Evolutionary conservation across 2,113 vertebrate species (phyloP), one percentile per base, ranked within the genome.

Genomic region (Tiliqua scincoides): DNA sequence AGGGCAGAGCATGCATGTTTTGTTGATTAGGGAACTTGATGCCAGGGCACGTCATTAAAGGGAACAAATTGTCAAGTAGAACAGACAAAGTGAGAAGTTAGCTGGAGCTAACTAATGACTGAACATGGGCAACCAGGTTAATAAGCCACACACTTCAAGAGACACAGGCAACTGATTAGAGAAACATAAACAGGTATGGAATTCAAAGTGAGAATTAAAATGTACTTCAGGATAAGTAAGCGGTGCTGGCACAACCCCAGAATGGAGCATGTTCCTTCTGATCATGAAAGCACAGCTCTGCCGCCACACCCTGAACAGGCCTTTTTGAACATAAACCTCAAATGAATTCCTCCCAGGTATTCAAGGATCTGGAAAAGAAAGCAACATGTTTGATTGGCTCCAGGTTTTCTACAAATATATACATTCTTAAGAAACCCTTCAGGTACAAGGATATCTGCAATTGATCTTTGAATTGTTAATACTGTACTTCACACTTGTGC

Each of bases 281-380:
- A 85, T 71, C 76, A 61, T 79, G 37, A 85, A 85, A 84, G 35
- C 48, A 71, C 27, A 48, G 35, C 84, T 68, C 52, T 71, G 37
- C 14, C 25, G n/a, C 65, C 75, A 79, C 67, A 2, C 37, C 75
- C 74, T 68, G 25, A 27, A 77, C 48, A 37, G 25, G 65, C 52
- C 67, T 61, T 71, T 40, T 62, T 52, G 54, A 79, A 61, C 57
- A 62, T 27, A 85, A 85, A 79, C 76, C 62, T 79, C 54, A 85
- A 67, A 79, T 27, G 17, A 3, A 48, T 85, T 71, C 54, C 70
- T 79, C 84, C 7, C 17, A 72, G 35, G 20, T n/a, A 85, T 61
- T 27, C 68, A 6, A 57, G 52, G 17, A 79, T 79, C 67, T 27
- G 70, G 54, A 61, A 62, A 79, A 85, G 40, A 65, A 65, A 27